Base-by-base conservation (phyloP, 2,888 invertebrate species). In the Agrilus cyanescens region DNA sequence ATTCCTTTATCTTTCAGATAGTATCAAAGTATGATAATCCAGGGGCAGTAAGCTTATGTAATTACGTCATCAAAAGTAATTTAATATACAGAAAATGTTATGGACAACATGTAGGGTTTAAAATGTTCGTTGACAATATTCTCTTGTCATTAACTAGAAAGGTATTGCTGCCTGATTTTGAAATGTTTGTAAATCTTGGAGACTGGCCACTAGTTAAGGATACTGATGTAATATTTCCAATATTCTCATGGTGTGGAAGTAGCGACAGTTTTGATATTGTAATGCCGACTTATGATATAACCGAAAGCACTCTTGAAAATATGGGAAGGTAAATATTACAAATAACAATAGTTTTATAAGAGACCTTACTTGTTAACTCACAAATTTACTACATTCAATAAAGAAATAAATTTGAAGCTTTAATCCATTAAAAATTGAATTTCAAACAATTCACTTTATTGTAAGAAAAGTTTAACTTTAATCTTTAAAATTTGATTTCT, bases 181-280 rank as follows among this genome's bases (percentile, higher is more conserved):
- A 96, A 65, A 78, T 96, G 57, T 83, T 94, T 52, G 75, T 87
- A 37, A 97, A 96, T 68, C 72, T 96, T 12, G 96, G 96, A 12
- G 96, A 97, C 66, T 96, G 95, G 95, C 96, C 96, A 0, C 67
- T 96, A 16, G 77, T 81, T 2, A 59, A 63, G 47, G 60, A 64
- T 4, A 61, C 61, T 1, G 59, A 61, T 32, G 64, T 72, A 12
- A 71, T 74, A 10, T 74, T 80, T 48, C 94, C 96, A 2, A 78
- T 97, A 47, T 86, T 96, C 61, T 95, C 95, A 12, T 97, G 96
- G 96, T 96, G 96, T 67, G 94, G 94, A 2, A 94, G 90, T 48
- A 73, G 78, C 44, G 80, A 85, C 45, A 81, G 85, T 4, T 70
- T 75, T 54, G 96, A 97, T 64, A 93, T 96, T 61, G 78, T 93